phyloP scores from a whole-genome alignment of 2,113 vertebrate species.

The Pipra filicauda region DNA sequence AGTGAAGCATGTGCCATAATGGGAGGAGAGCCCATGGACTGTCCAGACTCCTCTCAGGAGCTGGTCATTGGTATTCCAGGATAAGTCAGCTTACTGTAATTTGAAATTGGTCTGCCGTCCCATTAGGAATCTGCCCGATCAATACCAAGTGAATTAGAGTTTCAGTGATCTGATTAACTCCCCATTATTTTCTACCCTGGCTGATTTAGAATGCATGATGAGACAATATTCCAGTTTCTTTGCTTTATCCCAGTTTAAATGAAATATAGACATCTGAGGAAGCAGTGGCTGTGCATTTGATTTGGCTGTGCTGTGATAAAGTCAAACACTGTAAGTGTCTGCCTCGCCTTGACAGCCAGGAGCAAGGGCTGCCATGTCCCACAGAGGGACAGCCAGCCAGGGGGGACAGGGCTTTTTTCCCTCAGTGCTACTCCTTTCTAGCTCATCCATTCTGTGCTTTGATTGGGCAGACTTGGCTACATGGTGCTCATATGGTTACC shows the following conservation, averaged over 20 bases:
- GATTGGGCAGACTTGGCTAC: background rate
- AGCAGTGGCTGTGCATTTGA: conserved; percentile 78
- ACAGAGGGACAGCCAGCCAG: rapidly evolving
- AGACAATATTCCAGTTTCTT: conserved; percentile 88
- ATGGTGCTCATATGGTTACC: too few relatives aligned
- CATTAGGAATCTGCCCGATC: conserved; percentile 92
- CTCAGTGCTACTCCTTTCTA: background rate
- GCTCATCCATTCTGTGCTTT: background rate
- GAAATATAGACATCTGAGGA: conserved; percentile 83
- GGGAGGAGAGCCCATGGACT: conserved; percentile 49
- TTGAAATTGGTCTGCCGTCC: conserved; percentile 88
- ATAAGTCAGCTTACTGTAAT: conserved; percentile 89
- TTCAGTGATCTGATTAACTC: conserved; percentile 98
- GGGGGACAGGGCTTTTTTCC: background rate
- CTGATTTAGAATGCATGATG: conserved; percentile 90
- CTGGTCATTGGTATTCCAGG: conserved; percentile 84
- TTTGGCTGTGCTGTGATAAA: conserved; percentile 75
- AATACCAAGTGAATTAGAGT: conserved; percentile 96
- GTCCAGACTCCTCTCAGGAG: conserved; percentile 54
- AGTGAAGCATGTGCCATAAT: conserved; percentile 7
- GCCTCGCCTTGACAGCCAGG: conserved; percentile 34
- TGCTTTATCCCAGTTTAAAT: conserved; percentile 85
- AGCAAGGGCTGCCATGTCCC: background rate
- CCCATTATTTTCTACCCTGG: conserved; percentile 90
- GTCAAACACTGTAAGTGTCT: conserved; percentile 74